Evolutionary conservation across 2,113 vertebrate genomes (phyloP).

Genomic region (Silurus glanis): DNA sequence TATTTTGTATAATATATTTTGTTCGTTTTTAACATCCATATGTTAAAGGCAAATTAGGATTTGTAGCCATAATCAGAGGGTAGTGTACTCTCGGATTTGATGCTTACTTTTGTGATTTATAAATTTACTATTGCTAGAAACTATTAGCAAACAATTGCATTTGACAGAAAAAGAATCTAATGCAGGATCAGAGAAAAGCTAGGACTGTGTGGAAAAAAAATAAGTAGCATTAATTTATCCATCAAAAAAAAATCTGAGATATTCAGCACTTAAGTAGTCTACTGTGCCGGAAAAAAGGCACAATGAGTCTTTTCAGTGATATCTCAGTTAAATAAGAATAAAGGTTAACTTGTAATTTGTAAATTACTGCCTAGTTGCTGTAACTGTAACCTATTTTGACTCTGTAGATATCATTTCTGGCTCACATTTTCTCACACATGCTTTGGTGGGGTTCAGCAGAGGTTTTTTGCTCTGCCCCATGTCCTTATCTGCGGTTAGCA

Average conservation of each 20-base stretch:
- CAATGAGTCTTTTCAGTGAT: neutral
- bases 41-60: neutral
- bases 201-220: neutral
- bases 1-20: neutral
- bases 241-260: neutral
- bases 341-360: neutral
- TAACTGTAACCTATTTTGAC: neutral
- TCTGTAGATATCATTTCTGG: neutral
- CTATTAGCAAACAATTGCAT: neutral
- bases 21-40: neutral
- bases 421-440: neutral
- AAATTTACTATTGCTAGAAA: neutral
- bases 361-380: neutral
- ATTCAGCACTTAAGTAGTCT: neutral
- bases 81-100: neutral
- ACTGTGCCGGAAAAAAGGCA: neutral
- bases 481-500: slow-evolving; percentile 48
- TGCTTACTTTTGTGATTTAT: neutral
- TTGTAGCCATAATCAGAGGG: neutral
- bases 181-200: neutral
- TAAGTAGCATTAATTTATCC: neutral
- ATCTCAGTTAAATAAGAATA: neutral
- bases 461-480: slow-evolving; percentile 13
- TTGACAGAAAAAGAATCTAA: neutral
- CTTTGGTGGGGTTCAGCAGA: neutral